Conservation (phyloP, 2,888 invertebrate species). For the Cordilura impudica region DNA sequence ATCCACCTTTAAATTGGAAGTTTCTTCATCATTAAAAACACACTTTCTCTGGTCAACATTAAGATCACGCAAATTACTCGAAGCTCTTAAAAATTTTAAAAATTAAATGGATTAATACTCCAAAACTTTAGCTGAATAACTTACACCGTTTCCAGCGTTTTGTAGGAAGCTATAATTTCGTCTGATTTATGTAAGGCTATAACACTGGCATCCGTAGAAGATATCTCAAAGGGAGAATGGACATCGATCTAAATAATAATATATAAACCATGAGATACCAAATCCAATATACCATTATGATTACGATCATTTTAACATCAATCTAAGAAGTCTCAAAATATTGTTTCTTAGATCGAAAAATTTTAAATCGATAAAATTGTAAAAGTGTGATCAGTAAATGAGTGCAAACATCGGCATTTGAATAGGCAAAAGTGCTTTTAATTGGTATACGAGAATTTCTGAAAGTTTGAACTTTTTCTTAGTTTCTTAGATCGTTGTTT, state of each 20-base stretch:
- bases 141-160: slow-evolving; percentile 76
- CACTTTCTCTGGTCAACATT: slow-evolving; percentile 79
- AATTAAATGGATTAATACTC: not conserved
- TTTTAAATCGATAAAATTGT: too few relatives aligned
- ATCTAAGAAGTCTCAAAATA: not conserved
- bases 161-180: slow-evolving; percentile 74
- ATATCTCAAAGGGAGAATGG: slow-evolving; percentile 75
- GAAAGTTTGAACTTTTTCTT: too few relatives aligned
- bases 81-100: slow-evolving; percentile 67
- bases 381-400: too few relatives aligned
- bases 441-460: too few relatives aligned
- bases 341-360: too few relatives aligned
- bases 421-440: too few relatives aligned
- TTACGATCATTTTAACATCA: not conserved
- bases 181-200: slow-evolving; percentile 73
- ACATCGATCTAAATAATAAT: slow-evolving; percentile 71
- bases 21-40: slow-evolving; percentile 79
- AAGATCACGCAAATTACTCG: slow-evolving; percentile 75
- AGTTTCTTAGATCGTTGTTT: not conserved
- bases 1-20: slow-evolving; percentile 75
- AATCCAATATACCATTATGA: not conserved
- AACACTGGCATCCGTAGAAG: slow-evolving; percentile 70
- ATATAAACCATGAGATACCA: not conserved
- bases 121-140: slow-evolving; percentile 32
- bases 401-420: too few relatives aligned